phyloP scores from a whole-genome alignment of 2,888 invertebrate genomes.

The Phortica magna region DNA sequence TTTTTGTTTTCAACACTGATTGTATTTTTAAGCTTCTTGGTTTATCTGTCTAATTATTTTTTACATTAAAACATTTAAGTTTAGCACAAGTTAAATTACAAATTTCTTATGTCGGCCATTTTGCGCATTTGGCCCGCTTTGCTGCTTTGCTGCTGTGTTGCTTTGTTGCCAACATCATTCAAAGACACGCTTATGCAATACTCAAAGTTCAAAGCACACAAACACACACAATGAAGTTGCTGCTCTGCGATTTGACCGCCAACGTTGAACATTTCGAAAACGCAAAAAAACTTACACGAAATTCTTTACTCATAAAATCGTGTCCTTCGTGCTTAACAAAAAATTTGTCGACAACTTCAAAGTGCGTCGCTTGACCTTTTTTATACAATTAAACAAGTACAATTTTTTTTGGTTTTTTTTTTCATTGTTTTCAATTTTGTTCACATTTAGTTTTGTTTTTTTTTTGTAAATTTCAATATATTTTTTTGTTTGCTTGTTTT shows the following conservation, averaged over 20 bases:
- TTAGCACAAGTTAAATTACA: constrained; percentile 30
- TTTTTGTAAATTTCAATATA: not conserved
- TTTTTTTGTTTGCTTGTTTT: constrained; percentile 12
- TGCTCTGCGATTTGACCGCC: too few relatives aligned
- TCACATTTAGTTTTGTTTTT: not conserved
- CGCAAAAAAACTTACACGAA: too few relatives aligned
- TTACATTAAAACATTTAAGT: constrained; percentile 72
- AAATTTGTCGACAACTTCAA: not conserved
- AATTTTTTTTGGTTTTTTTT: constrained; percentile 44
- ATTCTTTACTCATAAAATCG: too few relatives aligned
- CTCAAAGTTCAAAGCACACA: not conserved
- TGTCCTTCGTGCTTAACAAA: not conserved
- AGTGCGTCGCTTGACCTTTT: not conserved
- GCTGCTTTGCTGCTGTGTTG: constrained; percentile 21
- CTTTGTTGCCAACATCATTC: not conserved
- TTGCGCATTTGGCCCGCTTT: constrained; percentile 35
- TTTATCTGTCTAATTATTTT: constrained; percentile 72
- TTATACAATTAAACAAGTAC: constrained; percentile 15
- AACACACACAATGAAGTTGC: too few relatives aligned
- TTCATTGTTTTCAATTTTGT: constrained; percentile 40
- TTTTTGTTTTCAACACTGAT: constrained; percentile 74
- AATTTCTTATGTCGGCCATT: not conserved
- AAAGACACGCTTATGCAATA: not conserved
- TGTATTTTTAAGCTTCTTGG: constrained; percentile 77
- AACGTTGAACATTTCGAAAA: too few relatives aligned